Evolutionary conservation across 2,113 vertebrate species (phyloP), one percentile per base, ranked within the genome.

Genomic region (Bambusicola thoracicus): DNA sequence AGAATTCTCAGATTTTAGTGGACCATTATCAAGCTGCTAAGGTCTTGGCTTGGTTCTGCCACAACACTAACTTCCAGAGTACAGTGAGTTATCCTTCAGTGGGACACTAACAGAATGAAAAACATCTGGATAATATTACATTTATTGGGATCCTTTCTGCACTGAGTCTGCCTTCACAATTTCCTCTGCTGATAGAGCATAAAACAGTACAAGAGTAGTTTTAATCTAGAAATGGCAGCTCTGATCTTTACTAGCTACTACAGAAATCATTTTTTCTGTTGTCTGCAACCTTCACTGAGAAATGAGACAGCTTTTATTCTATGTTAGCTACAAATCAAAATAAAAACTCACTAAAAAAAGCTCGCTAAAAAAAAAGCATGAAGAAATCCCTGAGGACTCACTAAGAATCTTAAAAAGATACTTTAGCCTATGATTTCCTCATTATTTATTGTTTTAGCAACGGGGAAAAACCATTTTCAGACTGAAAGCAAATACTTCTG

Each of bases 401-500:
- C 8, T 34, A 6, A 1, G 32, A 92, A 84, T 84, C 62, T 89
- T 74, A 73, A 43, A 78, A 94, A 90, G 82, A 44, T 67, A 56
- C 76, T 67, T 43, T 18, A 85, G 63, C 15, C 53, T 81, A 77
- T 49, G 49, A 79, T 84, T 94, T 92, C 83, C 87, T n/a, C 96
- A 90, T 75, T 89, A 81, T 81, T 79, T 94, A 89, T 76, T 55
- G 59, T 85, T 94, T 96, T 85, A 95, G 90, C 84, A 90, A 14
- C 38, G 38, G 85, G 85, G 87, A 81, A 92, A 88, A 75, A 90
- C 80, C 21, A 19, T 79, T 93, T 97, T 81, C 80, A 96, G 83
- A 81, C 94, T 95, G 80, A 93, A 97, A 94, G 92, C 84, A 92
- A 94, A 93, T 77, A 62, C 89, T 96, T 87, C 96, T 91, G 94